These are phyloP conservation scores for Pseudomyrmex dendroicus DNA, from an alignment of 1,140 invertebrate genomes.

Conservation along the genomic window DNA sequence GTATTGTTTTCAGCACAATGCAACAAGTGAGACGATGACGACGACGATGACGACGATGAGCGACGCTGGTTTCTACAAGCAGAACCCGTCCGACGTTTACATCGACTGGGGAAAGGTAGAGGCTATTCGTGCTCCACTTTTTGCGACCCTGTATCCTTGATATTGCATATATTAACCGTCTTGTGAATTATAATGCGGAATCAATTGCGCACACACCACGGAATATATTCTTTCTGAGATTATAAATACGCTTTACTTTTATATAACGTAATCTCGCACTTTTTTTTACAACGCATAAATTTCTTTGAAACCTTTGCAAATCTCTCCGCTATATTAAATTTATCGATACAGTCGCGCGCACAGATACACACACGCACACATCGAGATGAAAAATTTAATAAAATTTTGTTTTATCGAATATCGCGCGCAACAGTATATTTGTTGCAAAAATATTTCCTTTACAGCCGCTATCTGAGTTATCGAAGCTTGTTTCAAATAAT, in stretches of 20 bases:
- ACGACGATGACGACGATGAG: slow-evolving; percentile 60
- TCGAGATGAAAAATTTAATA: not conserved
- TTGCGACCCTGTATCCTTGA: slow-evolving; percentile 32
- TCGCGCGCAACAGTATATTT: not conserved
- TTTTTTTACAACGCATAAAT: too few relatives aligned
- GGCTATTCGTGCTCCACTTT: slow-evolving; percentile 51
- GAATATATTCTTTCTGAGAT: slow-evolving; percentile 13
- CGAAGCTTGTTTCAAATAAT: not conserved
- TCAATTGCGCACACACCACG: too few relatives aligned
- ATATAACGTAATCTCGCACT: not conserved
- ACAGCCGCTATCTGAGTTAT: not conserved
- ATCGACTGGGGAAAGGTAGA: slow-evolving; percentile 82
- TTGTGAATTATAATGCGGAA: not conserved
- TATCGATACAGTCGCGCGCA: not conserved
- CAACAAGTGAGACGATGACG: slow-evolving; percentile 72
- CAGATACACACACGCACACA: too few relatives aligned
- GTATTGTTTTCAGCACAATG: slow-evolving; percentile 79
- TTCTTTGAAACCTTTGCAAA: too few relatives aligned
- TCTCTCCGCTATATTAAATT: not conserved
- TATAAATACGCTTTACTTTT: not conserved
- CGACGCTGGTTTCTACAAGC: slow-evolving; percentile 64
- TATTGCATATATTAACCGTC: slow-evolving; percentile 30
- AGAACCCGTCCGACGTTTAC: slow-evolving; percentile 62
- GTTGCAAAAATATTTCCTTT: not conserved
- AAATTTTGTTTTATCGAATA: slow-evolving; percentile 9